Base-by-base conservation (phyloP, 2,113 vertebrate genomes). In the Aramus guarauna region DNA sequence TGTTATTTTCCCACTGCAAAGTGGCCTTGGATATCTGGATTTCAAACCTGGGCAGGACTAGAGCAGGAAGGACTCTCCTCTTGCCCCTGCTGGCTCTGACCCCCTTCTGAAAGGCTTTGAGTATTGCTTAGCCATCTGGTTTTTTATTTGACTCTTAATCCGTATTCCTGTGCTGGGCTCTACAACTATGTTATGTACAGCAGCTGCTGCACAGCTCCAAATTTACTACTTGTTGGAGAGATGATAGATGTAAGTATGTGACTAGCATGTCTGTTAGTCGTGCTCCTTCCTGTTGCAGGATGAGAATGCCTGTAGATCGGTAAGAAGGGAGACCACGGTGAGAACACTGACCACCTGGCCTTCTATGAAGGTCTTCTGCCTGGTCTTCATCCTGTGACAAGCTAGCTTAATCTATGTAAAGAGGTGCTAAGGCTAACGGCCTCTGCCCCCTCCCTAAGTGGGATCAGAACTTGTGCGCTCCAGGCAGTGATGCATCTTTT, bases 361-460 rank as follows among this genome's bases (percentile, higher is more conserved):
- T 47, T 23, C 60, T 7, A 2, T 12, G 36, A 26, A 55, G 36
- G 14, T 55, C 6, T 2, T 60, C 53, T 69, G 24, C 69, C 78
- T 36, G 27, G 8, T 37, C 55, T 41, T 79, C 47, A 9, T 30
- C 14, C 2, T 2, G 2, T 10, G 34, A 11, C 23, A 16, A 39
- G 45, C 29, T 22, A 11, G 30, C 27, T 52, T 58, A 22, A 1
- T 30, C 63, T 22, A 5, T 2, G 1, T 22, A 5, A 8, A 32
- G 34, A 48, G 41, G 5, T 6, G n/a, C 22, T 9, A 12, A 48
- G 36, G 55, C 26, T 12, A 21, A 50, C 36, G 27, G 15, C 64
- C 55, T 16, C 45, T 7, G 37, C n/a, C 4, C 19, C 32, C 30
- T 10, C 24, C 20, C 0, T 8, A 9, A 34, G 1, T 6, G 15